Evolutionary conservation across 2,113 vertebrate genomes (phyloP).

Genomic region (Percina caprodes): DNA sequence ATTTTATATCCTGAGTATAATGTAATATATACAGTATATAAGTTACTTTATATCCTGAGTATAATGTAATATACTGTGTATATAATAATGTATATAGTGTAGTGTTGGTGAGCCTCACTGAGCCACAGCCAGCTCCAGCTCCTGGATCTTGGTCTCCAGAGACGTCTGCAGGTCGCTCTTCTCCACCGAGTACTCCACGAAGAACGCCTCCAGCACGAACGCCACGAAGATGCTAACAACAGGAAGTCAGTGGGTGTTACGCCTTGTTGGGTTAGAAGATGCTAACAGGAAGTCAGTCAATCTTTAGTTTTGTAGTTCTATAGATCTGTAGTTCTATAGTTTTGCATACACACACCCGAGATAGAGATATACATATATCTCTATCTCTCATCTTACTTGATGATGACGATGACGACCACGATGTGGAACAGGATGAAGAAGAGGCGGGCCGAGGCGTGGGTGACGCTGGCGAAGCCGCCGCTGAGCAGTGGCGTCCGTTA

Average conservation of each 20-base stretch:
- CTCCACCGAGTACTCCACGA: constrained; percentile 92
- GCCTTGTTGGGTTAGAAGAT: too few relatives aligned
- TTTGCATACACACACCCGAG: too few relatives aligned
- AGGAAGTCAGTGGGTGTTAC: too few relatives aligned
- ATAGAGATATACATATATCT: too few relatives aligned
- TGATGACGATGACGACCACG: constrained; percentile 92
- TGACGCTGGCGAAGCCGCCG: constrained; percentile 88
- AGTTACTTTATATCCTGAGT: too few relatives aligned
- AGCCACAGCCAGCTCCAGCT: constrained; percentile 89
- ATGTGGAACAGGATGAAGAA: constrained; percentile 95
- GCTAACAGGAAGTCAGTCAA: too few relatives aligned
- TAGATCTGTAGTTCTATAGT: too few relatives aligned
- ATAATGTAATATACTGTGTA: too few relatives aligned
- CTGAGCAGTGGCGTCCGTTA: constrained; percentile 88
- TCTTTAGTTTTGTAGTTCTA: too few relatives aligned
- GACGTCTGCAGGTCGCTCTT: constrained; percentile 93
- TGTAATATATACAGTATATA: too few relatives aligned
- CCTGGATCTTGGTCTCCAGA: constrained; percentile 94
- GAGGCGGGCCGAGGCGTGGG: constrained; percentile 85
- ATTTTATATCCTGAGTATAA: too few relatives aligned
- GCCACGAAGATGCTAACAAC: constrained; percentile 92
- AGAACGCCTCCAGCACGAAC: constrained; percentile 94
- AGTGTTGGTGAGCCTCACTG: constrained; percentile 82
- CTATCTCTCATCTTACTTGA: constrained; percentile 86
- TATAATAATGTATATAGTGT: too few relatives aligned